Evolutionary conservation across 2,113 vertebrate species (phyloP).

Genomic region (Sceloporus tristichus): DNA sequence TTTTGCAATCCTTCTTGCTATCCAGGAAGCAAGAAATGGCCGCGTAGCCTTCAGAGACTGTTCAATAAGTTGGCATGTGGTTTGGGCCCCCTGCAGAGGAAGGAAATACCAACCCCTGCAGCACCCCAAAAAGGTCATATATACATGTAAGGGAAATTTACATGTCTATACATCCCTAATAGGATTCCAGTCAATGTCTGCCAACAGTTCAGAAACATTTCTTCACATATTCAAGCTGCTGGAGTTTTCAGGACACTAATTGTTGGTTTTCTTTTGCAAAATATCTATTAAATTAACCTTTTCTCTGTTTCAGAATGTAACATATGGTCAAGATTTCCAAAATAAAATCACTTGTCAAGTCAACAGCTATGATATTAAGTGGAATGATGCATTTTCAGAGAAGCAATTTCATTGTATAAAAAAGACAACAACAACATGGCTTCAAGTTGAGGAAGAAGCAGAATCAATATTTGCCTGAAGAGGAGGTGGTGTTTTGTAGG

Average conservation of each 20-base stretch:
- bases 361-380: not conserved
- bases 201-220: not conserved
- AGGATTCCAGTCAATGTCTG: not conserved
- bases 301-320: not conserved
- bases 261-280: not conserved
- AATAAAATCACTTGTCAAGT: not conserved
- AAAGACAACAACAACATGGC: conserved; percentile 10
- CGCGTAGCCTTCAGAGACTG: too few relatives aligned
- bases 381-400: conserved; percentile 8
- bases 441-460: conserved; percentile 5
- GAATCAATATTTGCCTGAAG: conserved; percentile 1
- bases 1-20: too few relatives aligned
- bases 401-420: not conserved
- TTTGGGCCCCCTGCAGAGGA: too few relatives aligned
- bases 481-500: not conserved
- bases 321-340: not conserved
- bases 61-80: too few relatives aligned
- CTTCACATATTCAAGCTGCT: not conserved
- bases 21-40: too few relatives aligned
- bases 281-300: not conserved
- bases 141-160: not conserved
- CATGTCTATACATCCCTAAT: not conserved
- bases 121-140: too few relatives aligned
- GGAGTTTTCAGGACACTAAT: not conserved
- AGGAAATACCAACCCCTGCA: too few relatives aligned